Evolutionary conservation across 2,888 invertebrate species (phyloP).

Genomic region (Seira sanloemensis): DNA sequence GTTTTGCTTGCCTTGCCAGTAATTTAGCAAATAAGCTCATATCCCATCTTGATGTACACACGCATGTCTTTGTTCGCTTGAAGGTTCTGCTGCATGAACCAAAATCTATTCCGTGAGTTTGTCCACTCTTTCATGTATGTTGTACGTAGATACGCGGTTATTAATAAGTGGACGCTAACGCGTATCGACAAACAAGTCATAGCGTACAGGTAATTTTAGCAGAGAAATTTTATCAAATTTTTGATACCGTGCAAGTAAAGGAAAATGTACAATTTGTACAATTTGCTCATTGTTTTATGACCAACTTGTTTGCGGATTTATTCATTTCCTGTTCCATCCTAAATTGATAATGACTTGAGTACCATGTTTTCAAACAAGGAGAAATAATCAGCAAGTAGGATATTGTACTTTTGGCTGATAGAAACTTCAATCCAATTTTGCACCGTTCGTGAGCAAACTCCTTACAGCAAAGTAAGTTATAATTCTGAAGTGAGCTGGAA

Average conservation of each 20-base stretch:
- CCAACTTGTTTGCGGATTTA: constrained; percentile 8
- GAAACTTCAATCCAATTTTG: not conserved
- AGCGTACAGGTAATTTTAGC: not conserved
- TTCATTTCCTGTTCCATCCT: not conserved
- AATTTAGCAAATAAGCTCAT: not conserved
- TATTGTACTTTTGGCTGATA: too few species aligned
- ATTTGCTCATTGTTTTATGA: not conserved
- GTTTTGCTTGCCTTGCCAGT: constrained; percentile 4
- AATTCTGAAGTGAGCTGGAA: not conserved
- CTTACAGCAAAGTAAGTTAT: not conserved
- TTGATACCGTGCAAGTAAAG: not conserved
- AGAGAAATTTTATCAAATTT: not conserved
- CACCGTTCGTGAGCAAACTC: too few species aligned
- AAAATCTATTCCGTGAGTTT: not conserved
- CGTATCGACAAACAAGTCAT: too few species aligned
- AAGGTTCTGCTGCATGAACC: not conserved
- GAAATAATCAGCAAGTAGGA: not conserved
- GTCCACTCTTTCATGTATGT: too few species aligned
- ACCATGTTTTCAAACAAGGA: not conserved
- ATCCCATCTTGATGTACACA: too few species aligned
- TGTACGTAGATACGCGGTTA: not conserved
- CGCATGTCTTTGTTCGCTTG: not conserved
- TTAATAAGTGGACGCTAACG: not conserved
- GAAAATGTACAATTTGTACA: not conserved
- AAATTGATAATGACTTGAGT: not conserved